Base-by-base conservation (phyloP, 1,140 invertebrate species). In the Trichoplusia ni region DNA sequence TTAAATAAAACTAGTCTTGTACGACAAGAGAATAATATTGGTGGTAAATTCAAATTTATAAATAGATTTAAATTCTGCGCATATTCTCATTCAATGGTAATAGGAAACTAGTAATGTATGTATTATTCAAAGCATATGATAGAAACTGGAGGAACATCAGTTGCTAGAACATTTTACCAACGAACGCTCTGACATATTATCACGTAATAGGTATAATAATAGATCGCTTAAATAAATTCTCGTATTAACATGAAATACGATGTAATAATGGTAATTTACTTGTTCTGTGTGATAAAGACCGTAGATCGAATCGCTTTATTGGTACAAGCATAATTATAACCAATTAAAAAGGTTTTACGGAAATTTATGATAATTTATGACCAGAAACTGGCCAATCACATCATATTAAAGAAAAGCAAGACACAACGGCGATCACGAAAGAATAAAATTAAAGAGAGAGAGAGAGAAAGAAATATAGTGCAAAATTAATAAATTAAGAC, bases 71-170 rank as follows among this genome's bases (percentile, higher is more conserved):
- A 58, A 58, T 58, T 58, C 54, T 13, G 3, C 8, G 23, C 54
- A 44, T 44, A 58, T 14, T 29, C 54, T 44, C 35, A 58, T 58
- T 58, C 38, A 42, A 58, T 58, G 54, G 37, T 58, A 58, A 58
- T 58, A 58, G 38, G 38, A 44, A 42, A 58, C 54, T 58, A 58
- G 37, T 13, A 33, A 42, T 29, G 13, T 16, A 31, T 58, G 27
- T 7, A 58, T 58, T 58, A 58, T 58, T 58, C 54, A 58, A 42
- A 31, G 8, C 16, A 38, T 9, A 58, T 3, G 13, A 58, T 58
- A 7, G 25, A 58, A 13, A 18, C 37, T 21, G 44, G 54, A 58
- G 19, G 5, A 58, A 58, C 21, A 58, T 11, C n/a, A 58, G 37
- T 58, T 19, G 13, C 29, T 38, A 47, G 14, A 47, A 18, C 25